phyloP scores from a whole-genome alignment of 2,797 vertebrate species.

The Adrianichthys oophorus region DNA sequence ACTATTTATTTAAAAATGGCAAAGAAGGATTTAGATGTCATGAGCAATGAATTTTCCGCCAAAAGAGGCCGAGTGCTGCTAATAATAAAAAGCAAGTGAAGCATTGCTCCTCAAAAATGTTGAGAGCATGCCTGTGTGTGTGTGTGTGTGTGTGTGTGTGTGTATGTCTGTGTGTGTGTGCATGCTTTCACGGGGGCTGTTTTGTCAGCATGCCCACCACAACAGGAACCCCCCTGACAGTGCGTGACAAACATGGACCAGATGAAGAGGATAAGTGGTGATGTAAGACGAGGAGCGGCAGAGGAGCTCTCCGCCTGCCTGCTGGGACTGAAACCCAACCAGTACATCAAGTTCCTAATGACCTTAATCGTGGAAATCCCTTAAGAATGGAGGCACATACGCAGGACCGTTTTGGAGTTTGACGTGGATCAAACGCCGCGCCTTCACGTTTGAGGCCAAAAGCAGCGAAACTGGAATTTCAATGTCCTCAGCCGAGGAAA shows the following conservation, averaged over 20 bases:
- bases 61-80: slow-evolving; percentile 22
- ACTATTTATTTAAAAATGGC: slow-evolving; percentile 50
- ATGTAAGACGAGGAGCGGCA: slow-evolving; percentile 1
- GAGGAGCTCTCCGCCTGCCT: slow-evolving; percentile 16
- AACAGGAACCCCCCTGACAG: slow-evolving; percentile 40
- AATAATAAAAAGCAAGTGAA: neutral
- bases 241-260: slow-evolving; percentile 64
- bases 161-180: neutral
- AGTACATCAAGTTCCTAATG: slow-evolving; percentile 17
- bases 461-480: too few species aligned
- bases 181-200: slow-evolving; percentile 15
- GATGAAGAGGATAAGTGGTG: slow-evolving; percentile 49
- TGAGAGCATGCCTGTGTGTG: neutral
- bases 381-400: neutral
- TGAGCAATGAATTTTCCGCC: slow-evolving; percentile 35
- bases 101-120: slow-evolving; percentile 23
- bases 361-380: slow-evolving; percentile 11
- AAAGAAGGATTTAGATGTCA: slow-evolving; percentile 34
- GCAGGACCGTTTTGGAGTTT: neutral
- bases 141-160: neutral
- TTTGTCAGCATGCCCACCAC: slow-evolving; percentile 26
- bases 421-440: too few species aligned
- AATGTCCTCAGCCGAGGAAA: too few species aligned
- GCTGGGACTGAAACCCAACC: slow-evolving; percentile 18
- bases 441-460: too few species aligned